Base-by-base conservation (phyloP, 2,797 vertebrate species). In the Novumbra hubbsi region DNA sequence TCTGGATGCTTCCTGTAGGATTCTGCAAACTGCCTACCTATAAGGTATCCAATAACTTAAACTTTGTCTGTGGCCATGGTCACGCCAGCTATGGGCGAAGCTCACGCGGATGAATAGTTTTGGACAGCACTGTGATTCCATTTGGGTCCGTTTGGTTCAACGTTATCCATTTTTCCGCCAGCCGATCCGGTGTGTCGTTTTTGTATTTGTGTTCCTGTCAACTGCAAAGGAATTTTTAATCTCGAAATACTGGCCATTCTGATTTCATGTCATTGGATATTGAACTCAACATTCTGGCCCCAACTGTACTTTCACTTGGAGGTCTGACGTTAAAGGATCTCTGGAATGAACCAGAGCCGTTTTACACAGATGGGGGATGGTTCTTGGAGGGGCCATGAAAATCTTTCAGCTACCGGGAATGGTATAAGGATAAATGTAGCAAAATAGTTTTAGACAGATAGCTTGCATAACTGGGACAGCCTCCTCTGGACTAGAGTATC, bases 61-160 rank as follows among this genome's bases (percentile, higher is more conserved):
- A 73, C 71, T 68, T 77, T n/a, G 69, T 68, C 71, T 63, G 64
- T 52, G 48, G 75, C 48, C 50, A 17, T 45, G n/a, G 64, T 68
- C 27, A 8, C 9, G 8, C 41, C 66, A 48, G 73, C 73, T 72
- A 41, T 50, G 45, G 77, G 70, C 41, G 34, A 32, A 72, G 30
- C 48, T 49, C 60, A 3, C 27, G n/a, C 38, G 65, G 73, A 74
- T 71, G 68, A 45, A 55, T 70, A n/a, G 55, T 72, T 63, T 78
- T 16, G 38, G 73, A 72, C 68, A 65, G 71, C 73, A 68, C 74
- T 49, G 71, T 34, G 28, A 60, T 68, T 74, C 71, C 60, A 74
- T 71, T 74, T 74, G 72, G 70, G 73, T 78, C 72, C 48, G 75
- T 79, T 79, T 64, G 30, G 48, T 75, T 57, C 68, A 28, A 38